These are phyloP conservation scores for Clistopyga incitator DNA, from an alignment of 2,888 invertebrate species.

Conservation along the genomic window DNA sequence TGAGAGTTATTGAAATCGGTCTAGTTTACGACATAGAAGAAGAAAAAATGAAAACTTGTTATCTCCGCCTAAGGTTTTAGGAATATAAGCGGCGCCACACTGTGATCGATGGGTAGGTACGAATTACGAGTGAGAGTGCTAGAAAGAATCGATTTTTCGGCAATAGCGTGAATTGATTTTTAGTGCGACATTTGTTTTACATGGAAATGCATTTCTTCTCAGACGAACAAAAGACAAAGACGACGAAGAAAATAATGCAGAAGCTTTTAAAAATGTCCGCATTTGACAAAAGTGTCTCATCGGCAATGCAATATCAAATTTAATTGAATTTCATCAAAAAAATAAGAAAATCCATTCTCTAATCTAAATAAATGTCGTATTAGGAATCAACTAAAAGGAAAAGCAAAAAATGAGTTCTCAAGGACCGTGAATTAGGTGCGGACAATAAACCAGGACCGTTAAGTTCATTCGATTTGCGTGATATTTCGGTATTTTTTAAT, in stretches of 20 bases:
- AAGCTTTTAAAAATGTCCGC: not conserved
- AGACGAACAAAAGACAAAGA: not conserved
- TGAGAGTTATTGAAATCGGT: constrained; percentile 70
- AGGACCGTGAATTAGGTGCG: constrained; percentile 21
- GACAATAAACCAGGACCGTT: constrained; percentile 34
- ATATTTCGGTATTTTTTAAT: constrained; percentile 19
- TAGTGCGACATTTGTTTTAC: constrained; percentile 15
- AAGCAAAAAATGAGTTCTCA: constrained; percentile 28
- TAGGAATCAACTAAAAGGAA: not conserved
- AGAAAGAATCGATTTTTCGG: constrained; percentile 21
- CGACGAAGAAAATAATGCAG: not conserved
- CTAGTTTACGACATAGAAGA: constrained; percentile 72
- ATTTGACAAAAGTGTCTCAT: not conserved
- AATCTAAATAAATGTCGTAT: constrained; percentile 2
- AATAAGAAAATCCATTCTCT: not conserved
- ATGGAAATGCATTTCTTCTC: not conserved
- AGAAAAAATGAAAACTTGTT: constrained; percentile 69
- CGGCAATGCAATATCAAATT: not conserved
- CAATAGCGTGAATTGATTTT: constrained; percentile 2
- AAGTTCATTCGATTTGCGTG: constrained; percentile 19
- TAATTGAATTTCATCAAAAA: not conserved
- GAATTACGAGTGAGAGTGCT: constrained; percentile 30
- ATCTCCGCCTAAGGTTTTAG: constrained; percentile 77
- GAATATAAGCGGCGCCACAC: constrained; percentile 66
- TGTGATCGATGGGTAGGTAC: constrained; percentile 52